A percentile compares a stretch with the other conserved stretches of the same genome.
phyloP scores from a whole-genome alignment of 2,888 invertebrate species.

The Lasioglossum oenotherae region DNA sequence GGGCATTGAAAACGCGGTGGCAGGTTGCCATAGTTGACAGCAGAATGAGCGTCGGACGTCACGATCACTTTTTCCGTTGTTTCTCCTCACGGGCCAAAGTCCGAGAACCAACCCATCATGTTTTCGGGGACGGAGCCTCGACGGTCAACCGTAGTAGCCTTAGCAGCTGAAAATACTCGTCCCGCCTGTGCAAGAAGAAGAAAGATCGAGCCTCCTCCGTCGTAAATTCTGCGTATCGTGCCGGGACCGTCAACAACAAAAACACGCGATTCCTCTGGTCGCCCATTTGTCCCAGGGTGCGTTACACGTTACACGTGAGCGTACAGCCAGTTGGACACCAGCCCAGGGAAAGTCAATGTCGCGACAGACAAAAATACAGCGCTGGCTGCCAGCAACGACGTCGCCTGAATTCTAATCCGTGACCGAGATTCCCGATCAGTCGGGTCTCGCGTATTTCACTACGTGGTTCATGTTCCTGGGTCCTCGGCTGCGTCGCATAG shows the following conservation, averaged over 20 bases:
- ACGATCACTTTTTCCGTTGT: neutral
- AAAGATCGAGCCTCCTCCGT: neutral
- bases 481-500: constrained; percentile 29
- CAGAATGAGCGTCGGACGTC: neutral
- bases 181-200: neutral
- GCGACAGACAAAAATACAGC: constrained; percentile 64
- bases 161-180: neutral
- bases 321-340: constrained; percentile 49
- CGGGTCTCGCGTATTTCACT: constrained; percentile 41
- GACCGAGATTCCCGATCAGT: constrained; percentile 66
- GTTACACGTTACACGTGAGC: constrained; percentile 42
- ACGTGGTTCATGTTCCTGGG: constrained; percentile 29
- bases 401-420: constrained; percentile 57
- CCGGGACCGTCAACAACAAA: neutral
- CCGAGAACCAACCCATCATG: neutral
- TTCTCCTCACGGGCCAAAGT: neutral
- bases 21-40: neutral
- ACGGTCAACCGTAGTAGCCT: neutral
- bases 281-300: constrained; percentile 20
- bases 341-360: constrained; percentile 71
- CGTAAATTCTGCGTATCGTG: neutral
- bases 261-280: constrained; percentile 12
- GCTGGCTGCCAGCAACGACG: constrained; percentile 49
- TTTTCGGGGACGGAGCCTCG: neutral
- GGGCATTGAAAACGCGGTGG: neutral